Evolutionary conservation across 2,797 vertebrate genomes (phyloP).

Genomic region (Oreonectes daqikongensis): DNA sequence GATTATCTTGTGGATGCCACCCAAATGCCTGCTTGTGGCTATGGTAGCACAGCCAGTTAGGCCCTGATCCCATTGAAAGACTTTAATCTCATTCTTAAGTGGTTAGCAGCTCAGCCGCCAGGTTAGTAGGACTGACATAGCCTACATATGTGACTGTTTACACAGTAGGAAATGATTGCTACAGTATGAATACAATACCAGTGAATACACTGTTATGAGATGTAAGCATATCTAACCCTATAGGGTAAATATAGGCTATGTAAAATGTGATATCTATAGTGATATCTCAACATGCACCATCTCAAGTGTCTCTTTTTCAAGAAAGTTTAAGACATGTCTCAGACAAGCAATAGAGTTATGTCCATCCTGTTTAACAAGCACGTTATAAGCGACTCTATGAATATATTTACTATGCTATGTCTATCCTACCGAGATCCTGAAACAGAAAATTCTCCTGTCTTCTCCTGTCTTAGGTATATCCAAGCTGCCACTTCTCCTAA

Average conservation of each 20-base stretch:
- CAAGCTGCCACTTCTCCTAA: conserved; percentile 97
- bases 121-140: conserved; percentile 60
- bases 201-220: neutral
- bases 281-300: too few relatives aligned
- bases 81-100: conserved; percentile 74
- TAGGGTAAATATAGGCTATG: too few relatives aligned
- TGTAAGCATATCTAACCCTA: too few relatives aligned
- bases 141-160: conserved; percentile 69
- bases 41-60: conserved; percentile 39
- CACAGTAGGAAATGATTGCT: conserved; percentile 59
- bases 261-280: too few relatives aligned
- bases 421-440: neutral
- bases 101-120: conserved; percentile 64
- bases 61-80: conserved; percentile 70
- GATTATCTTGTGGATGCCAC: conserved; percentile 50
- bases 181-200: conserved; percentile 14
- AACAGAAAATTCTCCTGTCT: neutral
- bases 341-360: too few relatives aligned
- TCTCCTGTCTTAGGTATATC: conserved; percentile 85
- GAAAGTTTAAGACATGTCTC: too few relatives aligned
- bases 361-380: too few relatives aligned
- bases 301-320: too few relatives aligned
- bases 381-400: neutral
- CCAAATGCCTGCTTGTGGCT: conserved; percentile 35
- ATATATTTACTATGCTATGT: neutral